These are phyloP conservation scores for Tetranychus piercei DNA, from an alignment of 2,888 invertebrate species.

Conservation along the genomic window DNA sequence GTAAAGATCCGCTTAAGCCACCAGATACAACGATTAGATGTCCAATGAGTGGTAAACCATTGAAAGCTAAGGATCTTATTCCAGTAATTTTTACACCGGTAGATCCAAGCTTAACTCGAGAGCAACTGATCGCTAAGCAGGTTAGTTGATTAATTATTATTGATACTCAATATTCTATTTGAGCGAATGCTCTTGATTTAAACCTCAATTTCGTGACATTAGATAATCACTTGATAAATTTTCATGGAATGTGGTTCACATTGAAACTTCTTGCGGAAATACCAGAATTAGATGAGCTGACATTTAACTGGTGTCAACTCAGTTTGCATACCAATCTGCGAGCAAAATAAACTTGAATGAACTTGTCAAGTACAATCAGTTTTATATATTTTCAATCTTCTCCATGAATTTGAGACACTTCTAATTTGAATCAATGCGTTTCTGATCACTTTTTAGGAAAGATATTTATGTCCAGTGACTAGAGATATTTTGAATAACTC, in stretches of 20 bases:
- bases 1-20: slow-evolving; percentile 46
- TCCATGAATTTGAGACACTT: background rate
- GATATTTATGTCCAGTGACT: slow-evolving; percentile 94
- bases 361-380: no score
- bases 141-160: background rate
- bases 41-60: slow-evolving; percentile 61
- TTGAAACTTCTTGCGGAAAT: no score
- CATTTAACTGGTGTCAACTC: no score
- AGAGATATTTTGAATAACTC: slow-evolving; percentile 87
- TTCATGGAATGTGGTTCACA: no score
- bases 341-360: no score
- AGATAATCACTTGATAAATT: background rate
- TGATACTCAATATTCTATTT: slow-evolving; percentile 10
- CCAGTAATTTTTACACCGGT: slow-evolving; percentile 68
- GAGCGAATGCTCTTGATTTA: slow-evolving; percentile 15
- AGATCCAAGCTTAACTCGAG: slow-evolving; percentile 5
- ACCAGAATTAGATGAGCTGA: no score
- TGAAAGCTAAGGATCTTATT: slow-evolving; percentile 79
- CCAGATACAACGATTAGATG: slow-evolving; percentile 61
- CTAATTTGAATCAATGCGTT: background rate
- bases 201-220: background rate
- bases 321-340: no score
- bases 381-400: background rate
- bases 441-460: slow-evolving; percentile 34
- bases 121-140: background rate